phyloP scores from a whole-genome alignment of 2,797 vertebrate genomes.

The Scolopax rusticola region DNA sequence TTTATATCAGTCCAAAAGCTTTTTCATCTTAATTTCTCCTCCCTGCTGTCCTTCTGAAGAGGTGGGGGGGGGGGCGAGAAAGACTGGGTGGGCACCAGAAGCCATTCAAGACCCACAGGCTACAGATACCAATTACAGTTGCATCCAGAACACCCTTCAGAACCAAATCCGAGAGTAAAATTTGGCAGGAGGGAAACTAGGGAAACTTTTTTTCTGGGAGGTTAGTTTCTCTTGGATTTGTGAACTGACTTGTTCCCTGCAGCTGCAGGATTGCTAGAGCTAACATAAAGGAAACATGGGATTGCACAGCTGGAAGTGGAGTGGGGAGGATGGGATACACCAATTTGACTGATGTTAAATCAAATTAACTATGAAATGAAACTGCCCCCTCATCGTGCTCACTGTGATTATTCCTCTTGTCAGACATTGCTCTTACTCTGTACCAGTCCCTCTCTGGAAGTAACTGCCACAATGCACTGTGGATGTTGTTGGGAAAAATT shows the following conservation, averaged over 20 bases:
- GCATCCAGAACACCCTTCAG: neutral
- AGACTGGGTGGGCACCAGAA: rapidly evolving
- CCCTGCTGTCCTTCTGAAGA: rapidly evolving
- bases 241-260: neutral
- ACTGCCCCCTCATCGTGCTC: neutral
- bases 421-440: neutral
- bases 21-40: neutral
- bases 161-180: neutral
- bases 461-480: neutral
- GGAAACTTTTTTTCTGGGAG: neutral
- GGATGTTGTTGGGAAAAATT: neutral
- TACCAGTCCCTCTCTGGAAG: neutral
- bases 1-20: neutral
- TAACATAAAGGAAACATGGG: rapidly evolving
- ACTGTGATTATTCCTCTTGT: neutral
- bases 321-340: neutral
- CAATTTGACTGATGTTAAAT: neutral
- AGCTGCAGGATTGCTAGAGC: neutral
- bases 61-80: too few relatives aligned
- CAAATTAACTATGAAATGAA: neutral
- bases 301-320: neutral
- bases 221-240: neutral
- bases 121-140: neutral
- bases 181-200: neutral
- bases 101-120: rapidly evolving